Conservation (phyloP, 2,113 vertebrate species). For the Corythoichthys intestinalis region DNA sequence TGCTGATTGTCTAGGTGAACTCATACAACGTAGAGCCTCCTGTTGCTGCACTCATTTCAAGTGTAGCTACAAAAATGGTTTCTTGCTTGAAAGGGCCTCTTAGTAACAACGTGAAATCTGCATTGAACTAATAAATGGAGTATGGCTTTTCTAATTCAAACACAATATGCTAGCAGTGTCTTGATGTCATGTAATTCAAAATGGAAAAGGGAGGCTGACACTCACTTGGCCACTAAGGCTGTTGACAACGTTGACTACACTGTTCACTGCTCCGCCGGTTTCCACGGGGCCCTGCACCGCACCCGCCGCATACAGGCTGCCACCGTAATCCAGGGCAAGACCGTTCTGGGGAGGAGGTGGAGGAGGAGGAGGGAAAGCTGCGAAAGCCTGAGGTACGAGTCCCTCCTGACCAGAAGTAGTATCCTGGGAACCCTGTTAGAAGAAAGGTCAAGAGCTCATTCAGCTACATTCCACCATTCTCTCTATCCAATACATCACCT, state of each 20-base stretch:
- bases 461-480: constrained; percentile 31
- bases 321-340: constrained; percentile 73
- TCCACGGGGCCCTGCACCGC: constrained; percentile 72
- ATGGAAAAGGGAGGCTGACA: constrained; percentile 23
- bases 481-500: constrained; percentile 42
- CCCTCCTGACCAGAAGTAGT: constrained; percentile 73
- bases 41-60: neutral
- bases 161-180: neutral
- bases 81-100: neutral
- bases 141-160: constrained; percentile 2
- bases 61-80: neutral
- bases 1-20: neutral
- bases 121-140: neutral
- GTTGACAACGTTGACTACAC: constrained; percentile 55
- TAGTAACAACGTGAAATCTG: neutral
- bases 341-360: constrained; percentile 78
- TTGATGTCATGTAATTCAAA: constrained; percentile 22
- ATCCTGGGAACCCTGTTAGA: constrained; percentile 73
- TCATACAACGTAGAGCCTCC: neutral
- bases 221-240: constrained; percentile 70
- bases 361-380: constrained; percentile 73
- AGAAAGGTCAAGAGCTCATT: constrained; percentile 31
- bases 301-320: constrained; percentile 66
- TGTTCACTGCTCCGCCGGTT: constrained; percentile 54
- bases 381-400: constrained; percentile 73